phyloP scores from a whole-genome alignment of 1,140 invertebrate genomes.

The Probaryconus sp. region DNA sequence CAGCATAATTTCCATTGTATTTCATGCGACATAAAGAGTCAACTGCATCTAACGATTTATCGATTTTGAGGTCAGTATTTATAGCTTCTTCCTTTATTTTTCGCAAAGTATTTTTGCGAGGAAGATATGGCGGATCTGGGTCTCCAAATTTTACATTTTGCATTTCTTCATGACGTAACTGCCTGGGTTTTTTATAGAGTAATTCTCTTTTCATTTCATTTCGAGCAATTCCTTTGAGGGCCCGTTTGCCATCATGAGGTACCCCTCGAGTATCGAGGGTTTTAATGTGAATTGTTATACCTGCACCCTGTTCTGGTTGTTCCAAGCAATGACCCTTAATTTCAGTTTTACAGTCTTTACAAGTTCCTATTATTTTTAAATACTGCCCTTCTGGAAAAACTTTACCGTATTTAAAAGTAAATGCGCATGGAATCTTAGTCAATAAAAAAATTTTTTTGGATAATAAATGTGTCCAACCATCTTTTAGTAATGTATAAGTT shows the following conservation, averaged over 20 bases:
- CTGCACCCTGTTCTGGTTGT: slow-evolving; percentile 7
- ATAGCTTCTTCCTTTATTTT: slow-evolving; percentile 29
- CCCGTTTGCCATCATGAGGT: slow-evolving; percentile 4
- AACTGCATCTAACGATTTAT: not conserved
- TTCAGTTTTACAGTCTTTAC: slow-evolving; percentile 17
- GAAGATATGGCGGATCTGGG: slow-evolving; percentile 7
- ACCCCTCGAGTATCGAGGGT: slow-evolving; percentile 15
- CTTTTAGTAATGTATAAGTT: too few relatives aligned
- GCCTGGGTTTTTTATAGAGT: slow-evolving; percentile 3
- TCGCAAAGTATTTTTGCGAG: not conserved
- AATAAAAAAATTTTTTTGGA: not conserved
- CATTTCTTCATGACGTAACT: not conserved
- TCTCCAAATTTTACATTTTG: slow-evolving; percentile 21
- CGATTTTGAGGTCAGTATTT: slow-evolving; percentile 5
- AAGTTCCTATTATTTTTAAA: slow-evolving; percentile 5
- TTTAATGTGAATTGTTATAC: slow-evolving; percentile 2
- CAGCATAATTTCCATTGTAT: slow-evolving; percentile 29
- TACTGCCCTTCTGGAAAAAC: not conserved
- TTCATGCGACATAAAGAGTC: slow-evolving; percentile 33
- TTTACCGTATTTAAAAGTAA: slow-evolving; percentile 21
- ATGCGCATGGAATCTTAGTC: slow-evolving; percentile 20
- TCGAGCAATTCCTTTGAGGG: not conserved
- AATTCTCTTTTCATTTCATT: not conserved
- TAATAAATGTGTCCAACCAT: slow-evolving; percentile 22
- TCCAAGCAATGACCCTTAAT: slow-evolving; percentile 16